Conservation (phyloP, 2,113 vertebrate genomes). For the Egretta garzetta region DNA sequence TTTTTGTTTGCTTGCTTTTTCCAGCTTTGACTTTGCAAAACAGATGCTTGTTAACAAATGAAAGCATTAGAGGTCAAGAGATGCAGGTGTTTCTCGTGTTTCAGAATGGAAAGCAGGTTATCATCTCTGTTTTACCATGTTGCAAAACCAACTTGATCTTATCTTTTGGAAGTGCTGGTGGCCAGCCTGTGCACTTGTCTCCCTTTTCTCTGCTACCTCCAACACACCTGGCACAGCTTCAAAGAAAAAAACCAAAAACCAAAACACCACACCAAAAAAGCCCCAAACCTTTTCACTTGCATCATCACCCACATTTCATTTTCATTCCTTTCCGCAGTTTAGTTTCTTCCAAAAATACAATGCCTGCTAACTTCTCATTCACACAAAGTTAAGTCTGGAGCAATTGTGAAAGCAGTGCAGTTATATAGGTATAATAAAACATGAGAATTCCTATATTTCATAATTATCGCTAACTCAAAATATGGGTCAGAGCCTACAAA, state of each 20-base stretch:
- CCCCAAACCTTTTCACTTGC: background rate
- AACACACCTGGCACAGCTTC: background rate
- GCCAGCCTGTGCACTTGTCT: background rate
- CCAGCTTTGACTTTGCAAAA: background rate
- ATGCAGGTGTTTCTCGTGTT: background rate
- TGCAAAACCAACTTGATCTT: background rate
- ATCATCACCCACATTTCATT: background rate
- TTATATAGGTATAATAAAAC: background rate
- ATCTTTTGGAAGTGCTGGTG: background rate
- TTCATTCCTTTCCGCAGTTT: background rate
- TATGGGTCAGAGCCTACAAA: constrained; percentile 58
- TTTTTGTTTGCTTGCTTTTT: background rate
- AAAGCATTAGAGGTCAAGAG: background rate
- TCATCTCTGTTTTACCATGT: background rate
- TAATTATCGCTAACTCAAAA: constrained; percentile 41
- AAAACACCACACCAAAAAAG: background rate
- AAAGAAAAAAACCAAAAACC: background rate
- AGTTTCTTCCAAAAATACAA: background rate
- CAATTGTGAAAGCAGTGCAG: background rate
- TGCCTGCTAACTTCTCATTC: background rate
- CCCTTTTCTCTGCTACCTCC: background rate
- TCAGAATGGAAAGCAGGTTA: background rate
- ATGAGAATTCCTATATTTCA: background rate
- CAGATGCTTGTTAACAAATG: background rate
- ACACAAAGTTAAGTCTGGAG: background rate